Base-by-base conservation (phyloP, 2,113 vertebrate genomes). In the Zonotrichia leucophrys region DNA sequence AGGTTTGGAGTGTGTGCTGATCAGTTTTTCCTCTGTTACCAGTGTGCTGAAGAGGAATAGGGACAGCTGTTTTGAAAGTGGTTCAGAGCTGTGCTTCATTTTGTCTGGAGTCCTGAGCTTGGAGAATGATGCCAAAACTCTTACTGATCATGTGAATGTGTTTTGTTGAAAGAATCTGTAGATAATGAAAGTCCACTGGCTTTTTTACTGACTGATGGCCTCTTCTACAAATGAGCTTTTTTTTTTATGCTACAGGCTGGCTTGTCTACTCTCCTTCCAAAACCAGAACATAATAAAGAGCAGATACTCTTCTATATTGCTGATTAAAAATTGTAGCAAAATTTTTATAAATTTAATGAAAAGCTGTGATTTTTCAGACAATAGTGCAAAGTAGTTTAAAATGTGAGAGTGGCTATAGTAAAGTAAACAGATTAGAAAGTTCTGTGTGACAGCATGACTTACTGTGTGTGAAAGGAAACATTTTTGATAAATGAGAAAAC, bases 71-170 rank as follows among this genome's bases (percentile, higher is more conserved):
- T 97, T 83, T 79, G 56, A 63, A 95, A 91, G 27, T 75, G 13
- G 3, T 70, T 90, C 35, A 88, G 46, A 81, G 37, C 89, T 94
- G 42, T 85, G 46, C 81, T 96, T 95, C 95, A 62, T 97, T 96
- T 85, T 94, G 5, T 86, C 66, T 92, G 62, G 49, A 28, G 46
- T 73, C 77, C 24, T 91, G 28, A 70, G 84, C 70, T 79, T 39
- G 42, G 69, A 95, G 56, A 55, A 39, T 3, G 18, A 70, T 60
- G 63, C 94, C 91, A 86, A 58, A 95, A 95, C 82, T 89, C 62
- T 41, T 75, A 68, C 78, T 81, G 90, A 90, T 96, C 52, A n/a
- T 89, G 80, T 95, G 52, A 67, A 22, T 85, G 23, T 92, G 59
- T 83, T 96, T 88, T 94, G 73, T 83, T 96, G 73, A 73, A 88